These are phyloP conservation scores for Nephrocerus scutellatus DNA, from an alignment of 2,888 invertebrate species.

Conservation along the genomic window DNA sequence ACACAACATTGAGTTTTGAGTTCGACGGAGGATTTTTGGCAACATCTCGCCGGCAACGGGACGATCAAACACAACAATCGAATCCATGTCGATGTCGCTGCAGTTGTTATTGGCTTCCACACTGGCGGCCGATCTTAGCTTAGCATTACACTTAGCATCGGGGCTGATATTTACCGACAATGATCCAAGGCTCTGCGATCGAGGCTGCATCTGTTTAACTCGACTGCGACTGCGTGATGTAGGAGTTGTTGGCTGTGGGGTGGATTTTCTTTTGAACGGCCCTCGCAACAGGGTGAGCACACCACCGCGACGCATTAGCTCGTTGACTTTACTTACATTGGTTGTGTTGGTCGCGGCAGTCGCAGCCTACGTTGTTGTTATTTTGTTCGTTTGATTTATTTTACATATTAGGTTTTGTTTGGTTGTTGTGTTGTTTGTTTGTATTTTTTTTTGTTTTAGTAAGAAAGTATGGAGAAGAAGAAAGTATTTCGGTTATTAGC, in stretches of 20 bases:
- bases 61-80: constrained; percentile 29
- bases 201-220: constrained; percentile 35
- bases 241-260: constrained; percentile 39
- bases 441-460: constrained; percentile 6
- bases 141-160: constrained; percentile 33
- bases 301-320: constrained; percentile 43
- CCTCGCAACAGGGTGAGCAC: constrained; percentile 44
- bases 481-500: too few species aligned
- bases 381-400: constrained; percentile 6
- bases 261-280: constrained; percentile 43
- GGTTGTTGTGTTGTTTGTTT: constrained; percentile 8
- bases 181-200: constrained; percentile 46
- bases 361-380: constrained; percentile 19
- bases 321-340: constrained; percentile 41
- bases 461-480: too few species aligned
- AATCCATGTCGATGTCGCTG: constrained; percentile 32
- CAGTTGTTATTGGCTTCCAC: constrained; percentile 31
- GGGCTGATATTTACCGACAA: constrained; percentile 47
- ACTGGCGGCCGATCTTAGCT: constrained; percentile 41
- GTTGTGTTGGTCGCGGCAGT: constrained; percentile 32
- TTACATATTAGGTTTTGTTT: constrained; percentile 4
- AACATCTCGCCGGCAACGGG: constrained; percentile 23
- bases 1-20: constrained; percentile 41
- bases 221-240: constrained; percentile 32
- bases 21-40: constrained; percentile 37